A percentile compares a stretch with the other conserved stretches of the same genome.
phyloP scores from a whole-genome alignment of 2,888 invertebrate genomes.

The Acanthosepion lycidas region DNA sequence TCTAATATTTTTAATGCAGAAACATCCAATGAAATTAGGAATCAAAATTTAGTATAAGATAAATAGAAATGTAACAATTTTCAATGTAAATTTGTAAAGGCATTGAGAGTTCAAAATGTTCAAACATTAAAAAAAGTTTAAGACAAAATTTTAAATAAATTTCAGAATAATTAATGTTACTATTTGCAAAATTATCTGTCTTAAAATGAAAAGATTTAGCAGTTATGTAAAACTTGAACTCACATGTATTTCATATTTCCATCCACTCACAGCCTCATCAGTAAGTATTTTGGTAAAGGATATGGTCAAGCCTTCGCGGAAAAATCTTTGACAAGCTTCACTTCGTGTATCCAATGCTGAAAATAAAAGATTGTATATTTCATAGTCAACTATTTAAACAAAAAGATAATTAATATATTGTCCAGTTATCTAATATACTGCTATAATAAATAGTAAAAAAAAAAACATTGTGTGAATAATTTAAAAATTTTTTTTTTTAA shows the following conservation, averaged over 20 bases:
- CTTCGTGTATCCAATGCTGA: conserved; percentile 89
- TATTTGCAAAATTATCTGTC: background rate
- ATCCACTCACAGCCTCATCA: conserved; percentile 97
- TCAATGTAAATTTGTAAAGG: background rate
- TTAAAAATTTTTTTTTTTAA: too few relatives aligned
- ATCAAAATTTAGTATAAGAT: background rate
- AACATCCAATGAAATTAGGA: background rate
- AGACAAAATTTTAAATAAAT: too few relatives aligned
- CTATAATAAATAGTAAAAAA: too few relatives aligned
- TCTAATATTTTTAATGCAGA: background rate
- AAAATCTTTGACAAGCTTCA: conserved; percentile 93
- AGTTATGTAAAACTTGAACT: conserved; percentile 55
- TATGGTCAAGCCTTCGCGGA: conserved; percentile 92
- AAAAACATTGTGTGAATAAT: too few relatives aligned
- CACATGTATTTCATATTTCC: conserved; percentile 96
- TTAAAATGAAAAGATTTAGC: too few relatives aligned
- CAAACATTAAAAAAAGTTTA: background rate
- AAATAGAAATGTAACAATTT: background rate
- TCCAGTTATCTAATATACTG: too few relatives aligned
- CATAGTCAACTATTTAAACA: background rate
- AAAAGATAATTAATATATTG: background rate
- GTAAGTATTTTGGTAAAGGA: conserved; percentile 97
- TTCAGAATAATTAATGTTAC: background rate
- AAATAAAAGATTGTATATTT: conserved; percentile 56
- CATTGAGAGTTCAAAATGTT: background rate